Evolutionary conservation across 2,888 invertebrate genomes (phyloP).

Genomic region (Tuta absoluta): DNA sequence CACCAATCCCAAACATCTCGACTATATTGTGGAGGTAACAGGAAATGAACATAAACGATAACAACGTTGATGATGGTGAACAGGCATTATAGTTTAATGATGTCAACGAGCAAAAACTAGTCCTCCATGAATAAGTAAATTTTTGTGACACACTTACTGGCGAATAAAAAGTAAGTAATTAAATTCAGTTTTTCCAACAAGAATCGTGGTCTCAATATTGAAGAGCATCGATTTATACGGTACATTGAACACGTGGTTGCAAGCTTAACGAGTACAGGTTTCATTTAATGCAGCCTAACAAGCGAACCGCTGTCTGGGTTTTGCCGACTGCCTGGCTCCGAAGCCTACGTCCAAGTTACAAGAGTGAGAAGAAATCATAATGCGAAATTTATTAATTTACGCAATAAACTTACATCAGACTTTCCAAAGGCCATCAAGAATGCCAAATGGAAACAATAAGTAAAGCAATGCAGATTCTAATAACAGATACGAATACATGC

Average conservation of each 20-base stretch:
- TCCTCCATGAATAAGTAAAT: conserved; percentile 15
- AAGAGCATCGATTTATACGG: conserved; percentile 54
- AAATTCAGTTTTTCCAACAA: conserved; percentile 51
- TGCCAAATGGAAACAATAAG: conserved; percentile 21
- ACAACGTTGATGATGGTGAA: conserved; percentile 8
- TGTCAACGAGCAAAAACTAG: conserved; percentile 19
- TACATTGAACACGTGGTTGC: conserved; percentile 32
- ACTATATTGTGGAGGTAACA: conserved; percentile 4
- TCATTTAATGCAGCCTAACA: conserved; percentile 56
- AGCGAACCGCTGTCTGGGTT: conserved; percentile 60
- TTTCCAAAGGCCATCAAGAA: conserved; percentile 14
- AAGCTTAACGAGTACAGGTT: conserved; percentile 67
- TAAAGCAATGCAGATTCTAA: conserved; percentile 21
- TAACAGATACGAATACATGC: conserved; percentile 19
- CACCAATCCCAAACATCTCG: conserved; percentile 1
- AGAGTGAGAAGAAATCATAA: conserved; percentile 37
- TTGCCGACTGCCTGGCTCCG: conserved; percentile 50
- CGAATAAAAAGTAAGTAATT: conserved; percentile 43
- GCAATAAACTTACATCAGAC: conserved; percentile 11
- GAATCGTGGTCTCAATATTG: conserved; percentile 50
- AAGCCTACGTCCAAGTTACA: conserved; percentile 49
- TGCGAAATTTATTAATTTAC: conserved; percentile 5
- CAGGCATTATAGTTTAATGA: conserved; percentile 21
- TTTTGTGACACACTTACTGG: conserved; percentile 41
- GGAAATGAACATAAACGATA: conserved; percentile 18